Conservation (phyloP, 2,113 vertebrate species). For the Bombycilla garrulus region DNA sequence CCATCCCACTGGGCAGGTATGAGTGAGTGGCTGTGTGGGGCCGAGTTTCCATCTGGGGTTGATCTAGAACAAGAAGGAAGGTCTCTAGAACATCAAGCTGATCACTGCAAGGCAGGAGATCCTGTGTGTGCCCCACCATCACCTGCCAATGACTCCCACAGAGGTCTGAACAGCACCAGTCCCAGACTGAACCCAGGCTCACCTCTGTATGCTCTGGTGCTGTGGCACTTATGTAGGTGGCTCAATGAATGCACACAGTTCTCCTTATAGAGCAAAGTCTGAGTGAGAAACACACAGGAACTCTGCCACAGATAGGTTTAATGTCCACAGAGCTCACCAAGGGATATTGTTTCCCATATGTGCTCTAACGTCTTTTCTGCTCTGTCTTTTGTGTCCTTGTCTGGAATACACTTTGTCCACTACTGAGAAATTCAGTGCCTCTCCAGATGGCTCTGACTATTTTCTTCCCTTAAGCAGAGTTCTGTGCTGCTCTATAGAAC, state of each 20-base stretch:
- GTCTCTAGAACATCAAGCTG: neutral
- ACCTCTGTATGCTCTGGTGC: neutral
- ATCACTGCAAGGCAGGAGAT: neutral
- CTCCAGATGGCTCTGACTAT: neutral
- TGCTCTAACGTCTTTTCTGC: neutral
- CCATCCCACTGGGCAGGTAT: fast-evolving
- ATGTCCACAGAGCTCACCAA: neutral
- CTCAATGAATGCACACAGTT: neutral
- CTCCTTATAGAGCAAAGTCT: neutral
- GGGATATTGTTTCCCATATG: neutral
- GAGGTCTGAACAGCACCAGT: neutral
- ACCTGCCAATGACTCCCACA: neutral
- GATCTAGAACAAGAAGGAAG: neutral
- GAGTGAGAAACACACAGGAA: neutral
- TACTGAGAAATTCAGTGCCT: neutral
- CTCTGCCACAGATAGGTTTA: neutral
- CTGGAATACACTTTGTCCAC: neutral
- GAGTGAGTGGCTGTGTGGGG: neutral
- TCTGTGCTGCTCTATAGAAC: neutral
- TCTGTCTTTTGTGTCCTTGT: neutral
- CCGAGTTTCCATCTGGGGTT: neutral
- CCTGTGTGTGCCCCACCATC: neutral
- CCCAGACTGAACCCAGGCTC: neutral
- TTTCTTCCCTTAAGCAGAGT: neutral
- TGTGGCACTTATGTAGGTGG: neutral